These are phyloP conservation scores for Microplitis demolitor DNA, from an alignment of 1,140 invertebrate species.

Conservation along the genomic window DNA sequence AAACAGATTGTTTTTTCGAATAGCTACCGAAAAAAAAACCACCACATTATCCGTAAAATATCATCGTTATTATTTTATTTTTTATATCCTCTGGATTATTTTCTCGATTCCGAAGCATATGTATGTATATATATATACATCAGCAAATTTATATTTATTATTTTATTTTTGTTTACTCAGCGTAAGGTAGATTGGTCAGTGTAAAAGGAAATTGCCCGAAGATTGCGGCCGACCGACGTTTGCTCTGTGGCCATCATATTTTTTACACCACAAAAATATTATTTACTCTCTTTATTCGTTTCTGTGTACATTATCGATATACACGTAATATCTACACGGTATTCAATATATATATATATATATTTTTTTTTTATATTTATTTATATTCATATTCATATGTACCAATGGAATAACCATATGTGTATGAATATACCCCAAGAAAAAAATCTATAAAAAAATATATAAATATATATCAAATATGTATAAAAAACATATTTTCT, in stretches of 20 bases:
- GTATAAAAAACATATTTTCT: no score
- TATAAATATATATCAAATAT: no score
- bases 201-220: constrained; percentile 30
- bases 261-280: constrained; percentile 28
- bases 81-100: background rate
- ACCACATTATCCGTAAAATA: background rate
- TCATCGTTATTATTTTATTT: background rate
- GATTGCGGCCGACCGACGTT: constrained; percentile 47
- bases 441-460: background rate
- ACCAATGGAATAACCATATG: background rate
- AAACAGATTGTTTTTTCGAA: constrained; percentile 13
- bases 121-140: constrained; percentile 4
- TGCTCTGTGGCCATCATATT: constrained; percentile 39
- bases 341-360: background rate
- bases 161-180: constrained; percentile 48
- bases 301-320: background rate
- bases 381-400: background rate
- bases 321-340: no score
- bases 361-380: background rate
- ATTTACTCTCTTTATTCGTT: constrained; percentile 3
- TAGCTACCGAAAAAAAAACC: constrained; percentile 43
- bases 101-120: background rate
- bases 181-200: constrained; percentile 37
- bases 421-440: background rate
- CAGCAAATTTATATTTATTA: constrained; percentile 4